Evolutionary conservation across 2,797 vertebrate species (phyloP).

Genomic region (Spheniscus humboldti): DNA sequence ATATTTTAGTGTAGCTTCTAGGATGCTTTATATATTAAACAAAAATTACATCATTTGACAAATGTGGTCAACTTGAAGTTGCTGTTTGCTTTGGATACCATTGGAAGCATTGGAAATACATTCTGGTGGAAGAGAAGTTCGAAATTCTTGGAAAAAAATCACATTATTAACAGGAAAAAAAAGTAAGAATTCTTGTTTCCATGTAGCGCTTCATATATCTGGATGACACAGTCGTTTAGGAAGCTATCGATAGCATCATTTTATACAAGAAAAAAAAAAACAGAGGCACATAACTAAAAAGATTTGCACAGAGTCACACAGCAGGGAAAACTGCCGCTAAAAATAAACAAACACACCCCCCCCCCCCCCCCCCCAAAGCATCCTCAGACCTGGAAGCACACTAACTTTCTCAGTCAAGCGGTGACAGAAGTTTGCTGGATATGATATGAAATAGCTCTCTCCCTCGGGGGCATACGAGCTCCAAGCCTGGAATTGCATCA

Average conservation of each 20-base stretch:
- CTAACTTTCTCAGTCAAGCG: background rate
- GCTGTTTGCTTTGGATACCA: background rate
- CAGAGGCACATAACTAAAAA: background rate
- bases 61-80: background rate
- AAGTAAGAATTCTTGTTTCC: background rate
- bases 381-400: background rate
- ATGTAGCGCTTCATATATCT: background rate
- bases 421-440: background rate
- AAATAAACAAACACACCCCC: background rate
- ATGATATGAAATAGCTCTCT: background rate
- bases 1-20: background rate
- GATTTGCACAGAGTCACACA: background rate
- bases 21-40: background rate
- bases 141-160: background rate
- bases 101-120: background rate
- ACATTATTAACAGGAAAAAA: background rate
- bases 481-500: background rate
- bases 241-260: background rate
- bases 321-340: background rate
- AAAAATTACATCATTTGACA: background rate
- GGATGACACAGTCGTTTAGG: background rate
- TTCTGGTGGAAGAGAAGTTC: background rate
- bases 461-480: rapidly evolving
- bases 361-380: background rate
- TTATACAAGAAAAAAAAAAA: background rate